phyloP scores from a whole-genome alignment of 2,888 invertebrate species.

The Eremobia ochroleuca region DNA sequence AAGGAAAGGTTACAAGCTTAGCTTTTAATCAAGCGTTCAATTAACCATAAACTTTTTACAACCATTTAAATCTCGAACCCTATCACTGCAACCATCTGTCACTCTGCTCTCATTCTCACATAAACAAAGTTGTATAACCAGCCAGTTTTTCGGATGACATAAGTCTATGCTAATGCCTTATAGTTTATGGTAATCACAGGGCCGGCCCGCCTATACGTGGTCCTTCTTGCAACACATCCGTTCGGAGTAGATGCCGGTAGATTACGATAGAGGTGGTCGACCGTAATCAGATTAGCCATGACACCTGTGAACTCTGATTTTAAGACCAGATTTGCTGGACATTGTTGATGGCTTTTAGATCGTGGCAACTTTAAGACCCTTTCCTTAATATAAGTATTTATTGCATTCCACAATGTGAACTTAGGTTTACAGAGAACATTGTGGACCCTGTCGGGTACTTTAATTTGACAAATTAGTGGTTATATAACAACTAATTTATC shows the following conservation, averaged over 20 bases:
- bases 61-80: constrained; percentile 24
- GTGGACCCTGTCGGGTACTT: not conserved
- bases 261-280: constrained; percentile 31
- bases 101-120: constrained; percentile 47
- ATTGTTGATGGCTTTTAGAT: too few species aligned
- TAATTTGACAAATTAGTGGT: not conserved
- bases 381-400: not conserved
- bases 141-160: constrained; percentile 58
- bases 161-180: constrained; percentile 58
- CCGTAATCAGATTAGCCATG: constrained; percentile 47
- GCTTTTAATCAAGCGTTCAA: not conserved
- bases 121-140: constrained; percentile 59
- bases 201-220: constrained; percentile 56
- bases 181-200: constrained; percentile 62
- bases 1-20: not conserved
- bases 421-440: not conserved
- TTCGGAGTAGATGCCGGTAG: constrained; percentile 23
- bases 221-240: constrained; percentile 61
- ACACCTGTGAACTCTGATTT: constrained; percentile 48
- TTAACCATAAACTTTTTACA: not conserved
- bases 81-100: constrained; percentile 46
- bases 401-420: too few species aligned
- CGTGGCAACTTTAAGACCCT: not conserved
- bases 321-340: not conserved
- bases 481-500: too few species aligned